phyloP scores from a whole-genome alignment of 2,113 vertebrate species.

The Alosa alosa region DNA sequence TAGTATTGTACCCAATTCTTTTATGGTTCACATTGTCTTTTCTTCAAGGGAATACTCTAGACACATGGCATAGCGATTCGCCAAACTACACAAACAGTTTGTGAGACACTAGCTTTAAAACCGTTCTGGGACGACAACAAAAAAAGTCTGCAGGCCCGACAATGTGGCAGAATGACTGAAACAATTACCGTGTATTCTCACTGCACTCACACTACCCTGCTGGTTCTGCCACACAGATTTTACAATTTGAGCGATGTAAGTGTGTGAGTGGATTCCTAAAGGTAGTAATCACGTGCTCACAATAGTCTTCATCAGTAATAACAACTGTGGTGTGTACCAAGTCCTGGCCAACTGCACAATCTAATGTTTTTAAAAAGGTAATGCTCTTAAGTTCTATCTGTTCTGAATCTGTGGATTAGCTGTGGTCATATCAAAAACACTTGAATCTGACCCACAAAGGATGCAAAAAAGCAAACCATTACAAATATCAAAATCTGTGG shows the following conservation, averaged over 20 bases:
- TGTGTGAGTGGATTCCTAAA: neutral
- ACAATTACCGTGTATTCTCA: neutral
- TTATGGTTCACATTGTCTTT: constrained; percentile 9
- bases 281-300: neutral
- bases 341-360: neutral
- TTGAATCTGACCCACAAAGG: neutral
- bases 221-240: neutral
- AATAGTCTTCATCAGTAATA: neutral
- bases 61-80: neutral
- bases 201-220: neutral
- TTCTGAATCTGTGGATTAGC: too few species aligned
- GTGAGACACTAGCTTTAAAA: neutral
- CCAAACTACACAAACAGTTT: constrained; percentile 15
- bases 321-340: neutral
- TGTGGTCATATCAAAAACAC: neutral
- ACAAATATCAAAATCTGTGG: too few species aligned
- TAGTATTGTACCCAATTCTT: neutral
- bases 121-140: neutral
- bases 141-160: neutral
- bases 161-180: neutral
- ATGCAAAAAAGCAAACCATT: neutral
- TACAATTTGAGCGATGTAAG: neutral
- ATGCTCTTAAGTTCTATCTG: neutral
- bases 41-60: constrained; percentile 13
- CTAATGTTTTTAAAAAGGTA: neutral